Conservation (phyloP, 37 sponge, comb jelly and placozoan genomes). For the Bolinopsis microptera region DNA sequence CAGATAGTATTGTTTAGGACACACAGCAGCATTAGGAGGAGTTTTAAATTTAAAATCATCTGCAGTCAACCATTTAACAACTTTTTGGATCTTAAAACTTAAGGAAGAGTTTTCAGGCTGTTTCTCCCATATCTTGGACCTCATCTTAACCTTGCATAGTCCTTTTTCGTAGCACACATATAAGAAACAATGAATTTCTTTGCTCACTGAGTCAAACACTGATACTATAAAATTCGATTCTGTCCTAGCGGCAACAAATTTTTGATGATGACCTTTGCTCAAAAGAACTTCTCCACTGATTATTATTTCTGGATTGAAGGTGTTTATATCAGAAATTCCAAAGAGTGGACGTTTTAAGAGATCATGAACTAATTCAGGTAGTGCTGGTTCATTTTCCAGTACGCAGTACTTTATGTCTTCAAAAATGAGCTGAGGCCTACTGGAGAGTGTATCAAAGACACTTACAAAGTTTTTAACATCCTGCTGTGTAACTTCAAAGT, state of each 20-base stretch:
- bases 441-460: background rate
- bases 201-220: background rate
- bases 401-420: constrained; percentile 23
- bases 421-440: constrained; percentile 3
- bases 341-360: background rate
- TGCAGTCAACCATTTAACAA: background rate
- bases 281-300: constrained; percentile 11
- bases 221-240: background rate
- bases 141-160: background rate
- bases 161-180: background rate
- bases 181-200: background rate
- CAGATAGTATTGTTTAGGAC: background rate
- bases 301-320: too few relatives aligned
- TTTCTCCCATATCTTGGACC: background rate
- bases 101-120: background rate
- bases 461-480: background rate
- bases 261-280: background rate
- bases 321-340: background rate
- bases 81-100: background rate
- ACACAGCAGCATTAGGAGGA: background rate
- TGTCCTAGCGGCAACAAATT: background rate
- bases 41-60: background rate
- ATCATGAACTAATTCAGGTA: background rate
- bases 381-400: background rate
- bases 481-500: too few relatives aligned